phyloP scores from a whole-genome alignment of 2,888 invertebrate genomes.

The Hololepta plana region DNA sequence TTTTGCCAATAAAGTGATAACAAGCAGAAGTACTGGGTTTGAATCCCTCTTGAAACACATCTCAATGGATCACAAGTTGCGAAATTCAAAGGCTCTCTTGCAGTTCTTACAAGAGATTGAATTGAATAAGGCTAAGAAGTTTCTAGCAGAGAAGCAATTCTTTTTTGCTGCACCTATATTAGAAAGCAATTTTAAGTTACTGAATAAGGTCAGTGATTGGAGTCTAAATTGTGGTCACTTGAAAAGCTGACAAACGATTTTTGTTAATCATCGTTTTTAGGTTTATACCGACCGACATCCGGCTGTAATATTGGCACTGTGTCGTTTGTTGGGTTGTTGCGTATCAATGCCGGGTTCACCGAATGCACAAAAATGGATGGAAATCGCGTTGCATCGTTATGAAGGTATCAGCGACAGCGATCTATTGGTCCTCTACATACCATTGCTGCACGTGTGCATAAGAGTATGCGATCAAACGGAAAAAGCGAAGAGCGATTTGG shows the following conservation, averaged over 20 bases:
- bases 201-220: too few relatives aligned
- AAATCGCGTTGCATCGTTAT: constrained; percentile 48
- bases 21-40: constrained; percentile 43
- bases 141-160: constrained; percentile 38
- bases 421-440: constrained; percentile 46
- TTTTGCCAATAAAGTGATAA: constrained; percentile 48
- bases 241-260: background rate
- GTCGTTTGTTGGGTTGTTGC: constrained; percentile 47
- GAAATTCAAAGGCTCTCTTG: constrained; percentile 37
- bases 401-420: constrained; percentile 56
- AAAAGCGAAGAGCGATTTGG: constrained; percentile 39
- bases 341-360: constrained; percentile 29
- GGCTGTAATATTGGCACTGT: constrained; percentile 44
- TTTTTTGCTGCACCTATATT: constrained; percentile 41
- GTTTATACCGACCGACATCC: constrained; percentile 49
- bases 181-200: constrained; percentile 47
- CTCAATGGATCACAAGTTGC: constrained; percentile 33
- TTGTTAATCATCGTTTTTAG: too few relatives aligned
- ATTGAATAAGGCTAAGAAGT: constrained; percentile 37
- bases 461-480: constrained; percentile 46
- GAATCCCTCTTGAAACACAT: constrained; percentile 40
- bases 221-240: constrained; percentile 13
- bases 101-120: constrained; percentile 48
- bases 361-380: constrained; percentile 48
- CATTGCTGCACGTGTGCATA: constrained; percentile 46